Evolutionary conservation across 2,113 vertebrate species (phyloP).

Genomic region (Eptesicus fuscus): DNA sequence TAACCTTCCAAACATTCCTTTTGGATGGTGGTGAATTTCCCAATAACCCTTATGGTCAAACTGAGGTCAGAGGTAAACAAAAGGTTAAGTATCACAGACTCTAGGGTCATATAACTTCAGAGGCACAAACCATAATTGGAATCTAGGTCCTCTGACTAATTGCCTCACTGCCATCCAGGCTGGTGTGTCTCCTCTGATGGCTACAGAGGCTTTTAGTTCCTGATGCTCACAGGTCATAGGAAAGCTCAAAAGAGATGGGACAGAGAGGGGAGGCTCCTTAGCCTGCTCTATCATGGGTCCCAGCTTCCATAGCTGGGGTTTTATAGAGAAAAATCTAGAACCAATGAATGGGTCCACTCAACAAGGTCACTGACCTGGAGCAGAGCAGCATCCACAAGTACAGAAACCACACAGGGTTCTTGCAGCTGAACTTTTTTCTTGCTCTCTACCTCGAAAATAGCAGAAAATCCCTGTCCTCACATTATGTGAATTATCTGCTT

Average conservation of each 20-base stretch:
- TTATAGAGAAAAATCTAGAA: not conserved
- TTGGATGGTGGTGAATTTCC: slow-evolving; percentile 57
- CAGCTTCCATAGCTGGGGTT: not conserved
- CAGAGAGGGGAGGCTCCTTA: not conserved
- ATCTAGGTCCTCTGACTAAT: slow-evolving; percentile 39
- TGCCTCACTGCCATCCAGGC: not conserved
- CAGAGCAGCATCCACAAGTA: not conserved
- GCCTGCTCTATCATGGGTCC: not conserved
- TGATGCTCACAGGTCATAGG: not conserved
- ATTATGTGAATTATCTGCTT: not conserved
- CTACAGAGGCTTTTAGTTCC: not conserved
- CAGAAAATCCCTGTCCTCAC: not conserved
- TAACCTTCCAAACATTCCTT: slow-evolving; percentile 73
- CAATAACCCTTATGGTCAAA: slow-evolving; percentile 70
- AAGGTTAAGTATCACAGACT: slow-evolving; percentile 66
- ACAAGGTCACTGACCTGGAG: not conserved
- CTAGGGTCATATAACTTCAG: slow-evolving; percentile 65
- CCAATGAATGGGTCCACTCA: not conserved
- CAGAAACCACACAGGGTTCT: not conserved
- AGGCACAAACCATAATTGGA: slow-evolving; percentile 35
- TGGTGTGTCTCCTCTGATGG: not conserved
- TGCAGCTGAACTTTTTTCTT: not conserved
- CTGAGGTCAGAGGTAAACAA: slow-evolving; percentile 73
- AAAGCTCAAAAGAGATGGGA: not conserved
- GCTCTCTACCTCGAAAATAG: not conserved